A percentile compares a stretch with the other conserved stretches of the same genome.
Conservation (phyloP, 2,888 invertebrate genomes). For the Gymnoscelis rufifasciata region DNA sequence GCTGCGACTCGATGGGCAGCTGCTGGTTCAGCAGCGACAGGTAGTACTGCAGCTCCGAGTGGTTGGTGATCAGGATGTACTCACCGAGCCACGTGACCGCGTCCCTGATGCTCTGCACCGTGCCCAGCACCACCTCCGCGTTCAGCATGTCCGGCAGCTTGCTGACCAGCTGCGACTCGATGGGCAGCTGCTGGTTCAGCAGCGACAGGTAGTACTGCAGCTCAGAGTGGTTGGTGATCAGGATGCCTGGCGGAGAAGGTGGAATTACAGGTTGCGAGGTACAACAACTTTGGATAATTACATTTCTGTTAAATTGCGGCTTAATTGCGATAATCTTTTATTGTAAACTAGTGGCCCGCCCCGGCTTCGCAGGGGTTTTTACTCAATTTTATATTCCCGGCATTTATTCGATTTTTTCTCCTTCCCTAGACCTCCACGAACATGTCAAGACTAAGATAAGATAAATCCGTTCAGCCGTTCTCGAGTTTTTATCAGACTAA, state of each 20-base stretch:
- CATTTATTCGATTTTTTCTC: no score
- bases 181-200: constrained; percentile 98
- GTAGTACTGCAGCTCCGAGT: not conserved
- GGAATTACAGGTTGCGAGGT: not conserved
- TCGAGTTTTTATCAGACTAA: no score
- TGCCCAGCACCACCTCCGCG: constrained; percentile 98
- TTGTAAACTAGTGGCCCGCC: no score
- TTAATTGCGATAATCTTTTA: no score
- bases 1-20: constrained; percentile 97
- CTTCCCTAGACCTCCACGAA: no score
- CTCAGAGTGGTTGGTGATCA: constrained; percentile 99
- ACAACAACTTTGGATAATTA: no score
- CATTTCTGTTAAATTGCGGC: no score
- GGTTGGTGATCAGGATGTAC: constrained; percentile 13
- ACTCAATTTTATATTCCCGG: no score
- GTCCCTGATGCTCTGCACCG: constrained; percentile 90
- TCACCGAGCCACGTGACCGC: constrained; percentile 95
- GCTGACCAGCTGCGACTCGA: constrained; percentile 96
- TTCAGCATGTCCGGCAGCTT: constrained; percentile 98
- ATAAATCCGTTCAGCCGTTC: no score
- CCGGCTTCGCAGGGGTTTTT: no score
- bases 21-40: constrained; percentile 90
- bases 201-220: constrained; percentile 98
- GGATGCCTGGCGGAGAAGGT: constrained; percentile 80
- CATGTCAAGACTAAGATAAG: no score